Conservation (phyloP, 2,888 invertebrate genomes). For the Aelia acuminata region DNA sequence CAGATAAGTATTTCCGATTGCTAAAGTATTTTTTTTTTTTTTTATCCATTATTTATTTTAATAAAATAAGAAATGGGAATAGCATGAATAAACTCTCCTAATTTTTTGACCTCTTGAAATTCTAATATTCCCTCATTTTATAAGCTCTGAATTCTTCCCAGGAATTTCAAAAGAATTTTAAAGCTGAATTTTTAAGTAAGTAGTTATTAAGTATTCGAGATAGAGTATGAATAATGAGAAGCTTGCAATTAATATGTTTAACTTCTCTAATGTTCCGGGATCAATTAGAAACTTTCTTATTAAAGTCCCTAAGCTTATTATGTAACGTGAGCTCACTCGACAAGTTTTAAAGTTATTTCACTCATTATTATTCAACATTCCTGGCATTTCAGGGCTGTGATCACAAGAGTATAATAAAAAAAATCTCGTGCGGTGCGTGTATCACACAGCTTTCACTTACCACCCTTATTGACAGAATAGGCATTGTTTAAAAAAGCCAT, state of each 20-base stretch:
- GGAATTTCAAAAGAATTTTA: slow-evolving; percentile 8
- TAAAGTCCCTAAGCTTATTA: background rate
- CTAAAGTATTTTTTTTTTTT: background rate
- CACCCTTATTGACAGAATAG: too few relatives aligned
- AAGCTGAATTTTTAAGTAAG: slow-evolving; percentile 1
- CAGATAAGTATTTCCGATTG: background rate
- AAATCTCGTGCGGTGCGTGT: too few relatives aligned
- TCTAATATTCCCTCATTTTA: slow-evolving; percentile 12
- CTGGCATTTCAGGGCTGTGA: background rate
- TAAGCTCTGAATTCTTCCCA: background rate
- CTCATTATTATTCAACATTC: background rate
- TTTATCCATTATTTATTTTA: slow-evolving; percentile 33
- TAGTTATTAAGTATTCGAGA: slow-evolving; percentile 6
- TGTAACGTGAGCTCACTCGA: background rate
- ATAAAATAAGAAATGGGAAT: slow-evolving; percentile 5
- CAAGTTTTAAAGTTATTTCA: background rate
- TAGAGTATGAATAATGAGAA: slow-evolving; percentile 17
- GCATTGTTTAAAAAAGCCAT: too few relatives aligned
- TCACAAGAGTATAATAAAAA: background rate
- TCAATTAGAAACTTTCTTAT: slow-evolving; percentile 1
- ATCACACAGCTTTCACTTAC: too few relatives aligned
- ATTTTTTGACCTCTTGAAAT: slow-evolving; percentile 14
- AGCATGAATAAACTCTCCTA: slow-evolving; percentile 14
- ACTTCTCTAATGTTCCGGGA: background rate
- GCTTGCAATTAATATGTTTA: slow-evolving; percentile 35